Evolutionary conservation across 2,888 invertebrate genomes (phyloP).

Genomic region (Phorcus lineatus): DNA sequence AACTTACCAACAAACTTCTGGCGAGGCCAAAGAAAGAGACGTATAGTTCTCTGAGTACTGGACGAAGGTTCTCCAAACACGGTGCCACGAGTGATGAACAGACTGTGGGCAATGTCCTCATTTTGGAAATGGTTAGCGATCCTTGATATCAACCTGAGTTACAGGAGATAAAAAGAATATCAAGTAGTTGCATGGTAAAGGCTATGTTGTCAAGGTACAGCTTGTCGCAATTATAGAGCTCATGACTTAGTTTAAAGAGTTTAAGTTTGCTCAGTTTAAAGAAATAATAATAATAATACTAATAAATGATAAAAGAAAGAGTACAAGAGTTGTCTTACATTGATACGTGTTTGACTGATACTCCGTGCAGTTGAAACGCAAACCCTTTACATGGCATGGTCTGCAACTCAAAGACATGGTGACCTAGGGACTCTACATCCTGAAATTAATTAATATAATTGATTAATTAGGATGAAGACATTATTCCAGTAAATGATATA

Average conservation of each 20-base stretch:
- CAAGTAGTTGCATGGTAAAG: no score
- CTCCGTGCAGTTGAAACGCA: slow-evolving; percentile 79
- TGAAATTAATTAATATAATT: slow-evolving; percentile 76
- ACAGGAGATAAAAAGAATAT: neutral
- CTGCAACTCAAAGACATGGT: slow-evolving; percentile 78
- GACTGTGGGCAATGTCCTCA: slow-evolving; percentile 84
- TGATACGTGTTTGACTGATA: no score
- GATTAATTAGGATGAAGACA: no score
- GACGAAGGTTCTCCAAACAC: slow-evolving; percentile 56
- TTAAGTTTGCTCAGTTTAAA: no score
- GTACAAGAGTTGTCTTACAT: no score
- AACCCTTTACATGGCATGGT: slow-evolving; percentile 83
- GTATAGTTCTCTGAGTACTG: slow-evolving; percentile 54
- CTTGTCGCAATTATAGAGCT: no score
- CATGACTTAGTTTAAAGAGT: no score
- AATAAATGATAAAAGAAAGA: no score
- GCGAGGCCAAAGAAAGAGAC: slow-evolving; percentile 72
- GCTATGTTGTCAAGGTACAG: no score
- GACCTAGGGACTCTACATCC: slow-evolving; percentile 79
- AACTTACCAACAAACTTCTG: slow-evolving; percentile 48
- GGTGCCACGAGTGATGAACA: slow-evolving; percentile 82
- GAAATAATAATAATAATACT: no score
- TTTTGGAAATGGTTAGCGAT: slow-evolving; percentile 80
- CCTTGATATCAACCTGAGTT: slow-evolving; percentile 76
- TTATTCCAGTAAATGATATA: no score